A percentile compares a stretch with the other conserved stretches of the same genome.
Evolutionary conservation across 2,113 vertebrate genomes (phyloP).

Genomic region (Rhinolophus ferrumequinum): DNA sequence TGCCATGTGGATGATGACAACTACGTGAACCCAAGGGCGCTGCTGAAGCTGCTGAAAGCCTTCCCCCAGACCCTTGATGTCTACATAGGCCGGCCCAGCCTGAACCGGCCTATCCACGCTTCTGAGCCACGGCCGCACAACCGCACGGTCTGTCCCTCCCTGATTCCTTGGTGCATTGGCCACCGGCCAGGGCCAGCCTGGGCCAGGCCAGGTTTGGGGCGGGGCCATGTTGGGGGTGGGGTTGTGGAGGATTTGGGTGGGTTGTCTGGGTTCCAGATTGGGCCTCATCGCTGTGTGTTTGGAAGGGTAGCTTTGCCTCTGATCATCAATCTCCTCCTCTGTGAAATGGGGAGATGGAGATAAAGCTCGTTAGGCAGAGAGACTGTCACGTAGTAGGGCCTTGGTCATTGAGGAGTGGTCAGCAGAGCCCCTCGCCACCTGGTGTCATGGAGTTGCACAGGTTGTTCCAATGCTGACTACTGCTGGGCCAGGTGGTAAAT

Average conservation of each 20-base stretch:
- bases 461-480: background rate
- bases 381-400: background rate
- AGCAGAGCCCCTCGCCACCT: background rate
- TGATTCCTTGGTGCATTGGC: background rate
- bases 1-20: conserved; percentile 97
- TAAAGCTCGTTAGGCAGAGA: background rate
- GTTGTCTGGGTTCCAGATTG: background rate
- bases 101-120: conserved; percentile 92
- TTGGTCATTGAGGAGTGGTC: background rate
- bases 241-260: fast-evolving
- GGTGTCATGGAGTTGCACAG: fast-evolving
- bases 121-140: conserved; percentile 88
- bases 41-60: conserved; percentile 88
- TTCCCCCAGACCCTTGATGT: conserved; percentile 86
- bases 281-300: background rate
- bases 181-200: fast-evolving
- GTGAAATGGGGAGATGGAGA: background rate
- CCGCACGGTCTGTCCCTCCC: conserved; percentile 85
- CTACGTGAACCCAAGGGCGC: conserved; percentile 90
- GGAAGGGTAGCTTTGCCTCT: background rate
- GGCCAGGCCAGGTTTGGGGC: background rate
- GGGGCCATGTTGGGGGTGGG: background rate
- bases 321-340: background rate
- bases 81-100: conserved; percentile 94
- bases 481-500: background rate